A percentile compares a stretch with the other conserved stretches of the same genome.
Evolutionary conservation across 1,140 invertebrate genomes (phyloP).

Genomic region (Procambarus clarkii): DNA sequence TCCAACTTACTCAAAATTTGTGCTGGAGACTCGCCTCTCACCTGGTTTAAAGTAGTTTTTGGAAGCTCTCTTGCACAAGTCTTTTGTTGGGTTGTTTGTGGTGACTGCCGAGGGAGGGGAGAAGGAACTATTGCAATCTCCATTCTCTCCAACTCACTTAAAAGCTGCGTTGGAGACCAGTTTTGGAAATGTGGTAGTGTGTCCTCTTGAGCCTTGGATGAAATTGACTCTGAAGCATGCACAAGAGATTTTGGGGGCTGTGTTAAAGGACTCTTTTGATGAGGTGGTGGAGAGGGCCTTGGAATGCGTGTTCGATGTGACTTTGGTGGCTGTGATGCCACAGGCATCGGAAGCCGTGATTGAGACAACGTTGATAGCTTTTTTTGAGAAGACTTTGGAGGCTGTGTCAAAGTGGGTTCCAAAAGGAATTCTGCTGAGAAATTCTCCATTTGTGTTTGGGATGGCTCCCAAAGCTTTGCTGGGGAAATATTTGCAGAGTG

Average conservation of each 20-base stretch:
- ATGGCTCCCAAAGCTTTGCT: too few relatives aligned
- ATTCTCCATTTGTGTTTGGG: too few relatives aligned
- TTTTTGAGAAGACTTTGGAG: not conserved
- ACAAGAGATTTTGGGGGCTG: too few relatives aligned
- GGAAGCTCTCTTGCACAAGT: not conserved
- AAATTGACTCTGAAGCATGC: too few relatives aligned
- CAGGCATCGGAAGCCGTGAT: too few relatives aligned
- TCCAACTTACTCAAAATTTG: slow-evolving; percentile 11
- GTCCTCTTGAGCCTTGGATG: not conserved
- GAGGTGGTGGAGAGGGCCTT: too few relatives aligned
- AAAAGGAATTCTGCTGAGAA: too few relatives aligned
- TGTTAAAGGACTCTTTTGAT: too few relatives aligned
- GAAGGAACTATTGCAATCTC: not conserved
- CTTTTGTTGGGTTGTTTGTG: not conserved
- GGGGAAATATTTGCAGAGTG: too few relatives aligned
- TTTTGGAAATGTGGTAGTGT: not conserved
- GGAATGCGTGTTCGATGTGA: not conserved
- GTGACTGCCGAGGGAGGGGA: too few relatives aligned
- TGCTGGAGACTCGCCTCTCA: not conserved
- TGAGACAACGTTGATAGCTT: not conserved
- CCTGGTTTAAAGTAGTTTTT: not conserved
- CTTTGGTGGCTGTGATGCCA: not conserved
- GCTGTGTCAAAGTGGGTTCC: not conserved
- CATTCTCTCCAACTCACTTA: not conserved
- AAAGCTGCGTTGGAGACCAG: not conserved